These are phyloP conservation scores for Porites evermanni DNA, from an alignment of 92 coral and sea anemone genomes.

Conservation along the genomic window DNA sequence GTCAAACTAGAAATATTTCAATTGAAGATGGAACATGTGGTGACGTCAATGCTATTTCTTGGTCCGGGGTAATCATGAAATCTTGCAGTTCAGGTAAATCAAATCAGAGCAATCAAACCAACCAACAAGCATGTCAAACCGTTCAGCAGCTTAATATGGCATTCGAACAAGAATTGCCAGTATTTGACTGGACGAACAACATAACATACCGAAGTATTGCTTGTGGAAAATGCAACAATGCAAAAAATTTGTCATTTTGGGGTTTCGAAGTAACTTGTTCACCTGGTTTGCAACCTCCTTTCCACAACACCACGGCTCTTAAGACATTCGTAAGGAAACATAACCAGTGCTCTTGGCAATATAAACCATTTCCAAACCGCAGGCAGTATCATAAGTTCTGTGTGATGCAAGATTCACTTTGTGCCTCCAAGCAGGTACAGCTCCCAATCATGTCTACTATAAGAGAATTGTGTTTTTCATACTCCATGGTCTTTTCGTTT, in stretches of 20 bases:
- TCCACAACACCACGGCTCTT: not conserved
- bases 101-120: not conserved
- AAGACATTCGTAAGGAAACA: not conserved
- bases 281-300: not conserved
- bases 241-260: not conserved
- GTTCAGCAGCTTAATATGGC: conserved; percentile 5
- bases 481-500: conserved; percentile 9
- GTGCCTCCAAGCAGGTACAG: not conserved
- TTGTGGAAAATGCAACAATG: conserved; percentile 10
- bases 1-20: not conserved
- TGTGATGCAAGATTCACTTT: conserved; percentile 5
- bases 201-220: conserved; percentile 24
- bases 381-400: not conserved
- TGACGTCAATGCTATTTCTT: not conserved
- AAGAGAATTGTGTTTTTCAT: conserved; percentile 20
- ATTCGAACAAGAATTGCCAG: conserved; percentile 6
- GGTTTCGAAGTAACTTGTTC: not conserved
- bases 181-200: not conserved
- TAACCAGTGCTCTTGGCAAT: conserved; percentile 5
- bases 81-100: not conserved
- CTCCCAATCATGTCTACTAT: not conserved
- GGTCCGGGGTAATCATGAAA: conserved; percentile 34
- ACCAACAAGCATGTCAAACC: not conserved
- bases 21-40: not conserved
- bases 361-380: not conserved